These are phyloP conservation scores for Pavo muticus DNA, from an alignment of 2,113 vertebrate genomes.

Conservation along the genomic window DNA sequence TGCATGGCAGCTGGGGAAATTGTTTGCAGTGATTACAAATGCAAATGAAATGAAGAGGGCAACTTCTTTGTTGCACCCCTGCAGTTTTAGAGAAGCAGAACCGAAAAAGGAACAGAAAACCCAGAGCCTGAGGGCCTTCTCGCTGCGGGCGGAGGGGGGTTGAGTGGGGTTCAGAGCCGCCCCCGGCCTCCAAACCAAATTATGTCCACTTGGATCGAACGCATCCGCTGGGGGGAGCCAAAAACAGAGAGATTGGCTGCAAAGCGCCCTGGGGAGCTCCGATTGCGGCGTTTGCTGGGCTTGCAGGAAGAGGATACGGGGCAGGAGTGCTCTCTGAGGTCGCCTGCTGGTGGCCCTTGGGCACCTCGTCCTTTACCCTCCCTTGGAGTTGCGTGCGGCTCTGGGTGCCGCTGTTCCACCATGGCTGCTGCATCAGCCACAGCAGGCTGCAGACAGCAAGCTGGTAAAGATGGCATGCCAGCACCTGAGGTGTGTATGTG, in stretches of 20 bases:
- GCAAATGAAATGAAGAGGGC: not conserved
- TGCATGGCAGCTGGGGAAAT: not conserved
- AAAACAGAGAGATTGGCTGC: not conserved
- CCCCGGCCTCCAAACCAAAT: not conserved
- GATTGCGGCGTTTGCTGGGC: not conserved
- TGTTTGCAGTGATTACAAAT: not conserved
- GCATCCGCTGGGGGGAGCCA: not conserved
- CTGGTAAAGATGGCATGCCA: not conserved
- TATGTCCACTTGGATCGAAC: not conserved
- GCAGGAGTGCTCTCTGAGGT: not conserved
- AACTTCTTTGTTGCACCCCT: not conserved
- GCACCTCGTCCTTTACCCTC: too few relatives aligned
- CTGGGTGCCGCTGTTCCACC: not conserved
- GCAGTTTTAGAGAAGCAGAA: constrained; percentile 39
- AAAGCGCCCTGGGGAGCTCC: not conserved
- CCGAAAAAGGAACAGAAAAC: constrained; percentile 64
- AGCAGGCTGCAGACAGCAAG: not conserved
- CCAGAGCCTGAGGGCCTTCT: not conserved
- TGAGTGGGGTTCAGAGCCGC: not conserved
- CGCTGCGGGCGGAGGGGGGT: rapidly evolving
- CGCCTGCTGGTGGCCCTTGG: not conserved
- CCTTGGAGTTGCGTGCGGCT: too few relatives aligned
- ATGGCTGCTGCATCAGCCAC: not conserved
- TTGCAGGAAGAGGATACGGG: not conserved
- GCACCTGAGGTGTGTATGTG: too few relatives aligned